These are phyloP conservation scores for Hipposideros armiger DNA, from an alignment of 2,113 vertebrate genomes.

Conservation along the genomic window DNA sequence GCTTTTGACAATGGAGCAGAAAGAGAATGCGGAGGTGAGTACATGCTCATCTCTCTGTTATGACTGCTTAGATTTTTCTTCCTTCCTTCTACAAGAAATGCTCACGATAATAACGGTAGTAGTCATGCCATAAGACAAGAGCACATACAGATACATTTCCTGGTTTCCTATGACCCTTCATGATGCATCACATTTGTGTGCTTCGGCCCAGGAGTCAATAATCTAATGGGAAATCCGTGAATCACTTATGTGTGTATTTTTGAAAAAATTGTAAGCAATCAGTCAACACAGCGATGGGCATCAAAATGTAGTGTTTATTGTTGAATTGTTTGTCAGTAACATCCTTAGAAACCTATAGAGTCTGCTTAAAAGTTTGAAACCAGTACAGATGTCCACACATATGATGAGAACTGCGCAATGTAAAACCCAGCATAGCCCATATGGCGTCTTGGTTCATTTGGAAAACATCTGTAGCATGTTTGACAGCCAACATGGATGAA, in stretches of 20 bases:
- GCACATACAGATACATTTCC: neutral
- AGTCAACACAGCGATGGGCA: neutral
- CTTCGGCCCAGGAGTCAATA: neutral
- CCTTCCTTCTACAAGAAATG: neutral
- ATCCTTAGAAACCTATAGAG: slow-evolving; percentile 65
- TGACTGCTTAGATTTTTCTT: neutral
- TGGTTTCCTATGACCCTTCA: slow-evolving; percentile 27
- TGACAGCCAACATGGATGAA: slow-evolving; percentile 54
- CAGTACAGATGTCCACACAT: slow-evolving; percentile 65
- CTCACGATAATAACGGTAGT: neutral
- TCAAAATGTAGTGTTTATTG: neutral
- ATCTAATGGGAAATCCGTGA: slow-evolving; percentile 23
- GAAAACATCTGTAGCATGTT: slow-evolving; percentile 74
- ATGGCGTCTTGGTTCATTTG: slow-evolving; percentile 64
- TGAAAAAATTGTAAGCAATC: neutral
- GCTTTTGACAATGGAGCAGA: neutral
- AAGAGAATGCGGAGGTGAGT: neutral
- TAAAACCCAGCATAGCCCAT: slow-evolving; percentile 62
- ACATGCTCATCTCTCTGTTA: neutral
- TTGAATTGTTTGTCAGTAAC: neutral
- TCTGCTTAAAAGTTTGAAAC: slow-evolving; percentile 54
- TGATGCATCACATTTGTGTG: neutral
- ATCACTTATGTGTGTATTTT: neutral
- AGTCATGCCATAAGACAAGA: neutral
- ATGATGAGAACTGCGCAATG: slow-evolving; percentile 60